A percentile compares a stretch with the other conserved stretches of the same genome.
Evolutionary conservation across 2,888 invertebrate genomes (phyloP).

Genomic region (Harpagoxenus sublaevis): DNA sequence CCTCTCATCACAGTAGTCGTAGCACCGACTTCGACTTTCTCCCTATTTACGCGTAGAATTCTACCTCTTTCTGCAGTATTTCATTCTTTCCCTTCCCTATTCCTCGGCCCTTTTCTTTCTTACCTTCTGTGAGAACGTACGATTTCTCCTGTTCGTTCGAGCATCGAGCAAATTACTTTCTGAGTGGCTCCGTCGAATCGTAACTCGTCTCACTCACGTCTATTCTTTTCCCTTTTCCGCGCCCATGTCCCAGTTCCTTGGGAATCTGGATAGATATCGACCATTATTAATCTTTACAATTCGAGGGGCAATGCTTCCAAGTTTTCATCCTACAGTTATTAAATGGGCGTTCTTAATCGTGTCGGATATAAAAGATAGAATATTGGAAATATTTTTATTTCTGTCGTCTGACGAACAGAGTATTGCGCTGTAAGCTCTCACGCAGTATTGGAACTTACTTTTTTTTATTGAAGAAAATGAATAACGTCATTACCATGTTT

Average conservation of each 20-base stretch:
- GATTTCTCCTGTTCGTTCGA: conserved; percentile 64
- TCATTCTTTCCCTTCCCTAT: conserved; percentile 26
- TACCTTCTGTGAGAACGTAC: conserved; percentile 59
- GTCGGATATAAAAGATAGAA: conserved; percentile 50
- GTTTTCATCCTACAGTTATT: conserved; percentile 71
- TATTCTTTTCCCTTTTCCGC: conserved; percentile 58
- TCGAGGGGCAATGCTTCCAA: conserved; percentile 62
- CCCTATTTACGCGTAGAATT: conserved; percentile 50
- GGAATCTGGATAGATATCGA: conserved; percentile 71
- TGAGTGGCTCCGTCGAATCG: conserved; percentile 72
- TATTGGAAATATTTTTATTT: conserved; percentile 68
- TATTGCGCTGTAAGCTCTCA: conserved; percentile 21
- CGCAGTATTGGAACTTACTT: conserved; percentile 7
- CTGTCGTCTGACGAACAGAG: conserved; percentile 23
- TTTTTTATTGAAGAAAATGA: conserved; percentile 17
- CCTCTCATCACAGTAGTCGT: conserved; percentile 43
- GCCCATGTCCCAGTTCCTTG: conserved; percentile 54
- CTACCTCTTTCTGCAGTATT: conserved; percentile 40
- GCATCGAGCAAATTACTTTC: conserved; percentile 79
- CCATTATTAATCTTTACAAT: conserved; percentile 72
- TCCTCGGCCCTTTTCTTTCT: conserved; percentile 32
- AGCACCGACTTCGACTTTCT: conserved; percentile 50
- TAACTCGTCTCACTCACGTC: conserved; percentile 56
- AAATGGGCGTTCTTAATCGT: conserved; percentile 66
- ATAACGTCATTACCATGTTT: neutral